Evolutionary conservation across 1,140 invertebrate genomes (phyloP).

Genomic region (Zaprionus davidi): DNA sequence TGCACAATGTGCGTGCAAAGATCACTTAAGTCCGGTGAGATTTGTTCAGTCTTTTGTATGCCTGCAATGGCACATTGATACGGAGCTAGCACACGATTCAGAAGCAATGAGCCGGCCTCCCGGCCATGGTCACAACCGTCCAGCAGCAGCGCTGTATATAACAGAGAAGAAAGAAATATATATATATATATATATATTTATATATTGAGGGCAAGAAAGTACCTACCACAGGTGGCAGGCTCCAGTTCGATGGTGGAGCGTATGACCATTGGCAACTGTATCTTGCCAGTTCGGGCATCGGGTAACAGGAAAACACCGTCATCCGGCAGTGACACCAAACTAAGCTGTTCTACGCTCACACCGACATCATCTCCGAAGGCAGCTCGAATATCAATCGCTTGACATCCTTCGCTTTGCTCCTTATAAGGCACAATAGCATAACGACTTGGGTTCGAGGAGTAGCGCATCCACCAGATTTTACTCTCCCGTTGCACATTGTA

Average conservation of each 20-base stretch:
- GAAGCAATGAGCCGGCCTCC: constrained; percentile 83
- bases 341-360: constrained; percentile 64
- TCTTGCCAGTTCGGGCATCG: constrained; percentile 48
- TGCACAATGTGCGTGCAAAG: constrained; percentile 85
- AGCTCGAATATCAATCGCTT: constrained; percentile 71
- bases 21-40: constrained; percentile 77
- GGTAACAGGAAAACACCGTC: constrained; percentile 34
- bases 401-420: constrained; percentile 54
- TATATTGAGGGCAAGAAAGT: not conserved
- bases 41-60: constrained; percentile 30
- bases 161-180: not conserved
- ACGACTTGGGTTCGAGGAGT: constrained; percentile 88
- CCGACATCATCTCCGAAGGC: constrained; percentile 40
- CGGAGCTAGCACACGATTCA: constrained; percentile 90
- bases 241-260: constrained; percentile 71
- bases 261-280: constrained; percentile 54
- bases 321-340: constrained; percentile 43
- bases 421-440: constrained; percentile 86
- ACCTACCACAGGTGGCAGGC: constrained; percentile 60
- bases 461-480: constrained; percentile 92
- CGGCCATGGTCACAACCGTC: constrained; percentile 67
- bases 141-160: constrained; percentile 60
- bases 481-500: constrained; percentile 89
- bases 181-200: not conserved
- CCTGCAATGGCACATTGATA: constrained; percentile 85